Conservation (phyloP, 2,113 vertebrate species). For the Salvator merianae region DNA sequence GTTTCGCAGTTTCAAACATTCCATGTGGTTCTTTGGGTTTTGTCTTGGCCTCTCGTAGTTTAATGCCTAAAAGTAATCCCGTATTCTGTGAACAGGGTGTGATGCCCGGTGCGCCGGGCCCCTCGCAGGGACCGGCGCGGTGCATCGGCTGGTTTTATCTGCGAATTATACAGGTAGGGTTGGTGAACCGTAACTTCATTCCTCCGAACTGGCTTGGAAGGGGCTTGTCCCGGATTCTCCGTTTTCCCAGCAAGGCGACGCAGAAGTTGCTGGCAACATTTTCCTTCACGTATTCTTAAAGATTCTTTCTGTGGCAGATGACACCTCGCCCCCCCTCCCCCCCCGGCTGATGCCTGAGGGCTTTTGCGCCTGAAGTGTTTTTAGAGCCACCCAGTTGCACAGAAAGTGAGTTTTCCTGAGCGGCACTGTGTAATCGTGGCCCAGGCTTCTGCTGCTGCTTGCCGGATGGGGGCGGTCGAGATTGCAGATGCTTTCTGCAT, state of each 20-base stretch:
- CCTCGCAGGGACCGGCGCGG: slow-evolving; percentile 33
- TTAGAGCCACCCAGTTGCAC: neutral
- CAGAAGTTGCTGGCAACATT: slow-evolving; percentile 40
- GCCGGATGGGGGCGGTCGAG: slow-evolving; percentile 30
- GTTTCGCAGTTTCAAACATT: slow-evolving; percentile 55
- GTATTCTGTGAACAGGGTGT: slow-evolving; percentile 45
- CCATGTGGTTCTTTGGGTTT: slow-evolving; percentile 45
- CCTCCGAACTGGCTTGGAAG: neutral
- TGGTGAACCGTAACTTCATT: slow-evolving; percentile 9
- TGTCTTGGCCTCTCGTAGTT: slow-evolving; percentile 38
- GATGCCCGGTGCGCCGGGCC: slow-evolving; percentile 42
- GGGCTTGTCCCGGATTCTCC: slow-evolving; percentile 32
- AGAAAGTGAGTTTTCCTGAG: neutral
- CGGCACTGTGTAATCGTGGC: neutral
- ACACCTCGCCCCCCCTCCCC: neutral
- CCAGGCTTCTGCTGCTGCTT: neutral
- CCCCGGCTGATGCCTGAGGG: slow-evolving; percentile 5
- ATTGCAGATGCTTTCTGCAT: neutral
- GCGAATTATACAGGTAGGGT: slow-evolving; percentile 44
- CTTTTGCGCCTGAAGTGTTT: neutral
- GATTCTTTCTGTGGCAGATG: neutral
- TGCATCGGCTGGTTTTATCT: slow-evolving; percentile 40
- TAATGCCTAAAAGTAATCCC: slow-evolving; percentile 27
- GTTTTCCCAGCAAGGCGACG: slow-evolving; percentile 8
- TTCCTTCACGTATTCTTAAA: slow-evolving; percentile 40